Evolutionary conservation across 2,888 invertebrate species (phyloP).

Genomic region (Elmis aenea): DNA sequence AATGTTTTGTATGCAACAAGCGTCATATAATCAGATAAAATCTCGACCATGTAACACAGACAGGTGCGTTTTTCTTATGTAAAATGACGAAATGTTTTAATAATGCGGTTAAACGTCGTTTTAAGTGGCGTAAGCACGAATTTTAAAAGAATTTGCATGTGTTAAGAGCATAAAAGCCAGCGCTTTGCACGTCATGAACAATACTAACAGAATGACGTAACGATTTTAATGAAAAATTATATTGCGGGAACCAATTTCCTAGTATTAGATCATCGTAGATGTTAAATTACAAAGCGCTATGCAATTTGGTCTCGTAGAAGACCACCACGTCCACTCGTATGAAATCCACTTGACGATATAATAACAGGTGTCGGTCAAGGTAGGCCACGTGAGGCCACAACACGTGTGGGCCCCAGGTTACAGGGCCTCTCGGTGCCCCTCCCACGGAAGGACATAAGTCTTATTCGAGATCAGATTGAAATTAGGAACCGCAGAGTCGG

Average conservation of each 20-base stretch:
- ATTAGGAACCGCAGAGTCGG: constrained; percentile 6
- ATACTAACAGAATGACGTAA: constrained; percentile 10
- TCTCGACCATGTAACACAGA: no score
- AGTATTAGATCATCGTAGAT: constrained; percentile 27
- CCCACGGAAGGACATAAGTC: constrained; percentile 12
- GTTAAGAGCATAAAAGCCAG: background rate
- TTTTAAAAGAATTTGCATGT: constrained; percentile 1
- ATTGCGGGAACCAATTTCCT: constrained; percentile 19
- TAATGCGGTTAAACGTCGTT: no score
- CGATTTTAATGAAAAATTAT: constrained; percentile 6
- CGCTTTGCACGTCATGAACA: constrained; percentile 1
- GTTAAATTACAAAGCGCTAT: constrained; percentile 25
- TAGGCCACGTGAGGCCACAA: constrained; percentile 36
- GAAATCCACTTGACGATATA: constrained; percentile 22
- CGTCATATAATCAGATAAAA: no score
- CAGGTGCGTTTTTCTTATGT: no score
- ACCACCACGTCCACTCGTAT: constrained; percentile 18
- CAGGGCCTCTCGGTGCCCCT: constrained; percentile 16
- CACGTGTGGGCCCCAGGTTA: constrained; percentile 32
- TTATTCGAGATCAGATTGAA: constrained; percentile 16
- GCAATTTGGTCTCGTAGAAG: constrained; percentile 15
- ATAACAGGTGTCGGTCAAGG: constrained; percentile 40
- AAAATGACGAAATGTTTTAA: no score
- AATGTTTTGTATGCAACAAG: no score
- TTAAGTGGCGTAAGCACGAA: no score